phyloP scores from a whole-genome alignment of 2,888 invertebrate genomes.

The Himalopsyche tibetana region DNA sequence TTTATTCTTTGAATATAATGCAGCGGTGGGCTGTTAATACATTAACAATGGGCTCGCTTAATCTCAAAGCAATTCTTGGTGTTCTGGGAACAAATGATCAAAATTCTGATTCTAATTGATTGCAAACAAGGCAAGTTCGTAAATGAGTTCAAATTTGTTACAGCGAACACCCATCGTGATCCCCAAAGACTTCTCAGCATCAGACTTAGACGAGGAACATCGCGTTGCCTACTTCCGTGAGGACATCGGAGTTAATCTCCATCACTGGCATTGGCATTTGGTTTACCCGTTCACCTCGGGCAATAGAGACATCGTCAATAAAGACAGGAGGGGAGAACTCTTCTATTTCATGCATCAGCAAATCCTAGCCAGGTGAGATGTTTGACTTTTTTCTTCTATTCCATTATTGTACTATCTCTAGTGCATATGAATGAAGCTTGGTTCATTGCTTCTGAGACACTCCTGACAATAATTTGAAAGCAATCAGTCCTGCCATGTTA shows the following conservation, averaged over 20 bases:
- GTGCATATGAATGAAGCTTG: no score
- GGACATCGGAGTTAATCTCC: slow-evolving; percentile 75
- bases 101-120: no score
- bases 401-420: neutral
- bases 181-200: slow-evolving; percentile 69
- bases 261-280: slow-evolving; percentile 79
- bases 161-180: slow-evolving; percentile 68
- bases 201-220: slow-evolving; percentile 70
- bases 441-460: no score
- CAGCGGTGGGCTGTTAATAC: no score
- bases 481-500: no score
- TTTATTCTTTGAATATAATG: no score
- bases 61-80: no score
- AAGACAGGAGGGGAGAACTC: slow-evolving; percentile 70
- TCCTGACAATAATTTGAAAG: no score
- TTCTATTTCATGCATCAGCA: slow-evolving; percentile 72
- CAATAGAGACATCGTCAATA: slow-evolving; percentile 65
- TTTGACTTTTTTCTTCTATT: neutral
- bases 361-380: slow-evolving; percentile 69
- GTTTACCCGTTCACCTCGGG: slow-evolving; percentile 69
- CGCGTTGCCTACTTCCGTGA: slow-evolving; percentile 74
- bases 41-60: no score
- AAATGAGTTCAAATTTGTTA: slow-evolving; percentile 12
- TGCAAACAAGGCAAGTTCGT: neutral
- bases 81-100: no score